Evolutionary conservation across 2,797 vertebrate species (phyloP).

Genomic region (Characodon lateralis): DNA sequence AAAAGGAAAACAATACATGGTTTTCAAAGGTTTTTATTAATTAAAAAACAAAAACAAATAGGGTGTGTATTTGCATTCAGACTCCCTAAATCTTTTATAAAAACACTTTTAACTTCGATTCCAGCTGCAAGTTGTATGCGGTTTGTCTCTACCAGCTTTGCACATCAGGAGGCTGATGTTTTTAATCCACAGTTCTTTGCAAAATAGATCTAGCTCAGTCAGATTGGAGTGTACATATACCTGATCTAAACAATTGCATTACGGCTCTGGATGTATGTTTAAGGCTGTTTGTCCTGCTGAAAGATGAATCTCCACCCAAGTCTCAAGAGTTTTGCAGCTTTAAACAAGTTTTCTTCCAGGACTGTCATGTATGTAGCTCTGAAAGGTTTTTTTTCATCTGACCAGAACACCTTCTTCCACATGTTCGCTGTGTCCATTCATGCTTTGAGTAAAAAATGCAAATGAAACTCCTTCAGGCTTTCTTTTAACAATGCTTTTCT

Average conservation of each 20-base stretch:
- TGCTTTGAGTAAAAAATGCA: not conserved
- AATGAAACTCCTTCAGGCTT: not conserved
- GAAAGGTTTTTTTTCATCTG: not conserved
- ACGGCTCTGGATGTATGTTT: not conserved
- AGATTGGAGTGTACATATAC: not conserved
- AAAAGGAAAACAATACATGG: not conserved
- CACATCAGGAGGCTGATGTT: not conserved
- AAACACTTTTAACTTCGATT: not conserved
- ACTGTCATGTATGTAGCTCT: not conserved
- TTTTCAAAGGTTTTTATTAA: not conserved
- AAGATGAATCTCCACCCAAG: not conserved
- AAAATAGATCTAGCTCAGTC: not conserved
- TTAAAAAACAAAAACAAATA: not conserved
- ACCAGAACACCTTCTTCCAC: not conserved
- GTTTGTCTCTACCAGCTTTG: not conserved
- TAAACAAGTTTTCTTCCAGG: not conserved
- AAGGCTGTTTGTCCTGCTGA: not conserved
- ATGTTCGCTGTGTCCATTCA: not conserved
- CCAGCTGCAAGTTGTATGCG: not conserved
- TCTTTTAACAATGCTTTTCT: not conserved
- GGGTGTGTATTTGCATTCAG: not conserved
- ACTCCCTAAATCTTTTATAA: not conserved
- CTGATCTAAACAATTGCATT: not conserved
- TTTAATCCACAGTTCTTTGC: not conserved
- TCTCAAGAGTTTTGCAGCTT: not conserved